Conservation (phyloP, 2,888 invertebrate species). For the Gonocerus acuteangulatus region DNA sequence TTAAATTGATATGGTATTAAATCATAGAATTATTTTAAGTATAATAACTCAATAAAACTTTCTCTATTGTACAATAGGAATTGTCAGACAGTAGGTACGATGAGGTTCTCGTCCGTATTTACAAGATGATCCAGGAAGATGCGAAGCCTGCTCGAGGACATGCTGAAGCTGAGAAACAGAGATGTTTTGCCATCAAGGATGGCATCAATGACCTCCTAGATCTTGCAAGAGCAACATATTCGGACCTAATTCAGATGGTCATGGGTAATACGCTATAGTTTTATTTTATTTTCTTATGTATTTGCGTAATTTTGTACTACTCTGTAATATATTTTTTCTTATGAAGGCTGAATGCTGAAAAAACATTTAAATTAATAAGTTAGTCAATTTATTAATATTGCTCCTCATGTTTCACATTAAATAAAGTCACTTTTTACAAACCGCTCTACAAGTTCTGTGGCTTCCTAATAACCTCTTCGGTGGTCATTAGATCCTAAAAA, state of each 20-base stretch:
- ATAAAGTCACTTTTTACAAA: too few species aligned
- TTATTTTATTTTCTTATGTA: neutral
- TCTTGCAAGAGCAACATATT: slow-evolving; percentile 72
- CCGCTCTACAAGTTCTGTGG: too few species aligned
- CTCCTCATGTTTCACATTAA: neutral
- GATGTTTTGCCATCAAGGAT: slow-evolving; percentile 69
- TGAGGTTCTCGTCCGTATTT: slow-evolving; percentile 48
- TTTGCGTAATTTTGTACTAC: neutral
- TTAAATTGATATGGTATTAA: too few species aligned
- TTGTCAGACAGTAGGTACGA: slow-evolving; percentile 44
- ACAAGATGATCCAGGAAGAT: slow-evolving; percentile 51
- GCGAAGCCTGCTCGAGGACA: slow-evolving; percentile 49
- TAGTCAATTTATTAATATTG: too few species aligned
- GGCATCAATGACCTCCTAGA: slow-evolving; percentile 73
- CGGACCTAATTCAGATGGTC: slow-evolving; percentile 77
- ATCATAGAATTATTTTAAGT: too few species aligned
- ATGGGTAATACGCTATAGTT: slow-evolving; percentile 46
- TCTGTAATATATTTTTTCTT: neutral
- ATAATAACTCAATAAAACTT: too few species aligned
- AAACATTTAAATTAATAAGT: too few species aligned
- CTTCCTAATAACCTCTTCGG: too few species aligned
- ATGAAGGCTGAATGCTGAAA: too few species aligned
- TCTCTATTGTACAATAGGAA: too few species aligned
- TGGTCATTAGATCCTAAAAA: too few species aligned
- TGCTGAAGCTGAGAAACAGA: slow-evolving; percentile 52